phyloP scores from a whole-genome alignment of 2,113 vertebrate genomes.

The Propithecus coquereli region DNA sequence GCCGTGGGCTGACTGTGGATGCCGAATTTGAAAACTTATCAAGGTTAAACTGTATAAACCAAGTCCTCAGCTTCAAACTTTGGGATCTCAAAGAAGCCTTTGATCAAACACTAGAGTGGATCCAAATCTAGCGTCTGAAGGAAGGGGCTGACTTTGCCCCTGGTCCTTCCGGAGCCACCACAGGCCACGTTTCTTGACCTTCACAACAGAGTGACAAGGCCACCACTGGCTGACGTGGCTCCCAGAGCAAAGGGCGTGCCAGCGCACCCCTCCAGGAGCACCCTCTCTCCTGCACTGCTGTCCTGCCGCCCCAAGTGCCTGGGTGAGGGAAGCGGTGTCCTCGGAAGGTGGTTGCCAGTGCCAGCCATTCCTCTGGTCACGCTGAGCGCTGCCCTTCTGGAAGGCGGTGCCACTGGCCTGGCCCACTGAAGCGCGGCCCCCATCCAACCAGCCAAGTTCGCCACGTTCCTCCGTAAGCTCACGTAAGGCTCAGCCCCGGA shows the following conservation, averaged over 20 bases:
- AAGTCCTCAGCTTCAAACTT: not conserved
- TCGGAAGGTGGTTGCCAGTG: not conserved
- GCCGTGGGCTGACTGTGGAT: not conserved
- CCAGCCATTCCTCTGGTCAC: too few relatives aligned
- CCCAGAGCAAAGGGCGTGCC: fast-evolving
- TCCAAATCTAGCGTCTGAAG: not conserved
- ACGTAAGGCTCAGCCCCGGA: fast-evolving
- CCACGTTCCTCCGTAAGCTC: fast-evolving
- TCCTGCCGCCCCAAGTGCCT: not conserved
- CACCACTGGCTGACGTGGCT: fast-evolving
- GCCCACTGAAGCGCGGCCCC: too few relatives aligned
- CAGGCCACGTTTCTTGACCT: not conserved
- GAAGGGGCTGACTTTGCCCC: not conserved
- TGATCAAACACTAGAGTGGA: not conserved
- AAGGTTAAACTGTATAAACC: not conserved
- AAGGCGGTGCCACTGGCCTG: not conserved
- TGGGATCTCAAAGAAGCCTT: not conserved
- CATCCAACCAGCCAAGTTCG: not conserved
- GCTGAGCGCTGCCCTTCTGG: not conserved
- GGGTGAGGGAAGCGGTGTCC: too few relatives aligned
- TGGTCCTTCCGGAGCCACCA: not conserved
- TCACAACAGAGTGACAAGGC: not conserved
- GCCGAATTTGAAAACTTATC: too few relatives aligned
- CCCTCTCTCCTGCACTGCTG: fast-evolving
- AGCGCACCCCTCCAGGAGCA: fast-evolving